phyloP scores from a whole-genome alignment of 2,888 invertebrate genomes.

The Callosobruchus maculatus region DNA sequence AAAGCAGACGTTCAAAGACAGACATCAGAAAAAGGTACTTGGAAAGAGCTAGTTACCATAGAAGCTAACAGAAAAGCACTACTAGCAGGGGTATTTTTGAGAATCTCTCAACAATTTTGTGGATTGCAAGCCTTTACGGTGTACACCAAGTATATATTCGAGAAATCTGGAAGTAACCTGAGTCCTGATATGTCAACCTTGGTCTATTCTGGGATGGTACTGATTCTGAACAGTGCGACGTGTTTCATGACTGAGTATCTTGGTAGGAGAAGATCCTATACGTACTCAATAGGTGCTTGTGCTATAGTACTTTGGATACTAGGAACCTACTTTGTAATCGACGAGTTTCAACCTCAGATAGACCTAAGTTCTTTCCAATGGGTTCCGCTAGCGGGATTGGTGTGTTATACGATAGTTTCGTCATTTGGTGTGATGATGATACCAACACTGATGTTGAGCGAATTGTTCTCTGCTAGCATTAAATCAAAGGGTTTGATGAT shows the following conservation, averaged over 20 bases:
- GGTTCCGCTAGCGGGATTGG: conserved; percentile 35
- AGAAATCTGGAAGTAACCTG: conserved; percentile 35
- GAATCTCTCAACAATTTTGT: conserved; percentile 35
- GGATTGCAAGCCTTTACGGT: conserved; percentile 18
- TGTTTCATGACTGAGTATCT: conserved; percentile 15
- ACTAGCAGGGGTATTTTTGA: conserved; percentile 31
- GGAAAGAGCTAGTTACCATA: conserved; percentile 35
- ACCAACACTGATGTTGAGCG: conserved; percentile 34
- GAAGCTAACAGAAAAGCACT: conserved; percentile 34
- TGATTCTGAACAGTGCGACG: conserved; percentile 8
- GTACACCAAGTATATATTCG: conserved; percentile 11
- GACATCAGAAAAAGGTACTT: conserved; percentile 36
- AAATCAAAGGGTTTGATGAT: conserved; percentile 30
- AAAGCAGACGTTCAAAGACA: conserved; percentile 33
- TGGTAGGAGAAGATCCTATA: conserved; percentile 16
- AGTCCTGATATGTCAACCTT: conserved; percentile 14
- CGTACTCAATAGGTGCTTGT: conserved; percentile 13
- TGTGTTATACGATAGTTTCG: conserved; percentile 29
- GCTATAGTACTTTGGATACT: conserved; percentile 10
- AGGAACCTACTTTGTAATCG: conserved; percentile 15
- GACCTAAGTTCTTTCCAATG: conserved; percentile 18
- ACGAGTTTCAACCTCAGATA: conserved; percentile 11
- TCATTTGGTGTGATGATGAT: conserved; percentile 33
- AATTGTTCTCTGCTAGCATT: conserved; percentile 34
- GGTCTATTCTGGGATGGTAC: conserved; percentile 11